Evolutionary conservation across 2,113 vertebrate species (phyloP).

Genomic region (Leptodactylus fuscus): DNA sequence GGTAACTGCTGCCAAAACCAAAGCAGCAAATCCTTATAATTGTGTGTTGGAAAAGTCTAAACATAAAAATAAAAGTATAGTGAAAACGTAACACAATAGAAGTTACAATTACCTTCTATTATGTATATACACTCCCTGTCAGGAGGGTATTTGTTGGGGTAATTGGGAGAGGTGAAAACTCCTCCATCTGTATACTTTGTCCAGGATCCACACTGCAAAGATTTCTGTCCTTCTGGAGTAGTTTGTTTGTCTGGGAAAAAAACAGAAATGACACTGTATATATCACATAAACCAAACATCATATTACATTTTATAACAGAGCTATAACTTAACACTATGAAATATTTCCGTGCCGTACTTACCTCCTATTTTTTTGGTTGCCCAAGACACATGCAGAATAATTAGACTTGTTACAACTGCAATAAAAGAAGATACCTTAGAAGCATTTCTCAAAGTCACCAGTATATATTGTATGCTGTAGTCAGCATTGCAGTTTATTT

Average conservation of each 20-base stretch:
- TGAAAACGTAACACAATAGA: not conserved
- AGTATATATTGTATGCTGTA: not conserved
- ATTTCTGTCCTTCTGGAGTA: conserved; percentile 91
- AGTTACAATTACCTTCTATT: conserved; percentile 90
- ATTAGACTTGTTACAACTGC: conserved; percentile 99
- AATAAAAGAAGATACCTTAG: conserved; percentile 67
- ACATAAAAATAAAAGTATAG: too few relatives aligned
- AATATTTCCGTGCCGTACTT: conserved; percentile 64
- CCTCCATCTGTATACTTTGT: conserved; percentile 96
- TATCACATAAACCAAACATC: not conserved
- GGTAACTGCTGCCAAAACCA: too few relatives aligned
- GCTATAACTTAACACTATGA: too few relatives aligned
- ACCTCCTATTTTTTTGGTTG: conserved; percentile 97
- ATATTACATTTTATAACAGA: not conserved
- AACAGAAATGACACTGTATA: conserved; percentile 33
- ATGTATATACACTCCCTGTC: conserved; percentile 97
- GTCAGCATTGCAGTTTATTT: conserved; percentile 29
- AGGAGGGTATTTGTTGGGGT: conserved; percentile 97
- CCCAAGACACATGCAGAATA: conserved; percentile 93
- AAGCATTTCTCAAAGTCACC: conserved; percentile 22
- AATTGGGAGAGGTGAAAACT: conserved; percentile 96
- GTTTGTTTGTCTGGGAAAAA: conserved; percentile 83
- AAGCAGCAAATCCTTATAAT: too few relatives aligned
- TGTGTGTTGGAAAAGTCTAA: too few relatives aligned
- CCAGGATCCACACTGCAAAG: conserved; percentile 95